A percentile compares a stretch with the other conserved stretches of the same genome.
These are phyloP conservation scores for Ranitomeya variabilis DNA, from an alignment of 2,113 vertebrate species.

Conservation along the genomic window DNA sequence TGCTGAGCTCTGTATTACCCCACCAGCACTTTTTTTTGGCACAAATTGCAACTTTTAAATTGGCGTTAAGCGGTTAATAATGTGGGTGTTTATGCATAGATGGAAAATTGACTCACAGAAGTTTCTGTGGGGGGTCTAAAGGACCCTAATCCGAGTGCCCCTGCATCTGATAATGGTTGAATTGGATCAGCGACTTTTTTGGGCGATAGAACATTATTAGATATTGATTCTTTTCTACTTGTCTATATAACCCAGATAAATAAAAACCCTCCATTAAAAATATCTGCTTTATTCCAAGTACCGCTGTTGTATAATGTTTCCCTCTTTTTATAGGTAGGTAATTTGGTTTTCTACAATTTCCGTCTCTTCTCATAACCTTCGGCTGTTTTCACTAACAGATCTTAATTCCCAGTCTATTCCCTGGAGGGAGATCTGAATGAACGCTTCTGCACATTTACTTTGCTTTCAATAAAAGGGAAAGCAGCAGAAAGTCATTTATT, in stretches of 20 bases:
- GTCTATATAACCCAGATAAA: not conserved
- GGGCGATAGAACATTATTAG: not conserved
- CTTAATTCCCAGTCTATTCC: conserved; percentile 15
- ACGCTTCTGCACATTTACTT: conserved; percentile 64
- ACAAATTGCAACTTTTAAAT: too few species aligned
- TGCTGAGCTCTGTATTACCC: too few species aligned
- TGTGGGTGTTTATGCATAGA: too few species aligned
- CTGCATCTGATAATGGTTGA: too few species aligned
- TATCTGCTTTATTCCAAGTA: not conserved
- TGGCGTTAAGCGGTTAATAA: too few species aligned
- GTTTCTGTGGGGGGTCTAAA: too few species aligned
- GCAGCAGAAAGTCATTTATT: conserved; percentile 68
- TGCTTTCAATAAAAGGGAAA: conserved; percentile 66
- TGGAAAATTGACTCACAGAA: too few species aligned
- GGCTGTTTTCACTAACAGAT: conserved; percentile 29
- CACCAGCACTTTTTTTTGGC: too few species aligned
- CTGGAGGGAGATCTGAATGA: conserved; percentile 61
- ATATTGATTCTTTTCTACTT: not conserved
- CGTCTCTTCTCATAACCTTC: conserved; percentile 5
- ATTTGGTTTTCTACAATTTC: conserved; percentile 9
- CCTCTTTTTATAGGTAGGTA: not conserved
- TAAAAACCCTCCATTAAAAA: not conserved
- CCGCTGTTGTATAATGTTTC: not conserved
- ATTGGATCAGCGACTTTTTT: too few species aligned
- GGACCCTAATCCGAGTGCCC: too few species aligned